Conservation (phyloP, 2,113 vertebrate genomes). For the Phainopepla nitens region DNA sequence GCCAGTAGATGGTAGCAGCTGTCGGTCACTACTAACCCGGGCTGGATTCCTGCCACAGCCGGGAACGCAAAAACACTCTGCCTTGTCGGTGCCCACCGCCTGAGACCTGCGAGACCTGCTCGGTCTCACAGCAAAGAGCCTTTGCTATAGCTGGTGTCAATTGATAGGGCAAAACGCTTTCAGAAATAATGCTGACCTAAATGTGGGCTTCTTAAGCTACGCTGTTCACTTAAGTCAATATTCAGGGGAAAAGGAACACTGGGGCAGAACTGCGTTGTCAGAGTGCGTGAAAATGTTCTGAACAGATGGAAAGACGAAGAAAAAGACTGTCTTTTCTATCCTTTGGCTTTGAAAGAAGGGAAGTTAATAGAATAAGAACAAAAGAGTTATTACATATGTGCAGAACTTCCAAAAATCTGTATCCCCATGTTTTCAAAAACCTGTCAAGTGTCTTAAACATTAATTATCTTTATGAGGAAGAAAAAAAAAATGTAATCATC, state of each 20-base stretch:
- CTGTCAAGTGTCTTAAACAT: not conserved
- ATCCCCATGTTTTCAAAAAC: not conserved
- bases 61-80: not conserved
- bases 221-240: conserved; percentile 23
- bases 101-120: too few species aligned
- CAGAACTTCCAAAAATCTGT: not conserved
- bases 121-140: not conserved
- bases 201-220: conserved; percentile 28
- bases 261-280: not conserved
- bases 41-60: not conserved
- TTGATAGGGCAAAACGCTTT: conserved; percentile 20
- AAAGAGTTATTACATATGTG: not conserved
- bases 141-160: conserved; percentile 38
- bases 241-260: conserved; percentile 33
- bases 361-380: not conserved
- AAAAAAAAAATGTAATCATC: conserved; percentile 19
- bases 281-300: not conserved
- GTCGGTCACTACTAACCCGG: not conserved
- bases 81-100: not conserved
- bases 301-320: conserved; percentile 2
- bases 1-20: conserved; percentile 59
- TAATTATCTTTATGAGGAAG: not conserved
- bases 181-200: conserved; percentile 51
- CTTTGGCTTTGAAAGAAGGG: not conserved
- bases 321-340: not conserved